Evolutionary conservation across 2,797 vertebrate species (phyloP).

Genomic region (Esox lucius): DNA sequence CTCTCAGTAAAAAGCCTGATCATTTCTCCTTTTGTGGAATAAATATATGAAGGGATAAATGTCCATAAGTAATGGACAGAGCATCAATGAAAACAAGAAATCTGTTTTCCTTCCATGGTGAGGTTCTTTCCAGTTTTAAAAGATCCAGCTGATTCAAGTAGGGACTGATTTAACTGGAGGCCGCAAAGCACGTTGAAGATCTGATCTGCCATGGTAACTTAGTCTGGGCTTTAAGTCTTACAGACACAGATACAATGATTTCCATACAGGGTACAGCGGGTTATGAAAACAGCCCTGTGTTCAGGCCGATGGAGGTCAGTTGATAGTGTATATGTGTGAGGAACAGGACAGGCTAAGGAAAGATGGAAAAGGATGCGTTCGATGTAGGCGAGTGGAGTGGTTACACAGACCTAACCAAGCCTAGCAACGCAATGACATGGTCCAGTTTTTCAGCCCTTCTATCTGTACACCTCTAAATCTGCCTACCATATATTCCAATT

Average conservation of each 20-base stretch:
- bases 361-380: not conserved
- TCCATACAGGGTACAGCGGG: slow-evolving; percentile 29
- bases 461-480: too few species aligned
- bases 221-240: slow-evolving; percentile 28
- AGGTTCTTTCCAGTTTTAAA: slow-evolving; percentile 50
- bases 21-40: slow-evolving; percentile 45
- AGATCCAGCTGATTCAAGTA: slow-evolving; percentile 60
- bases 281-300: slow-evolving; percentile 23
- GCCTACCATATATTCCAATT: too few species aligned
- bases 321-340: slow-evolving; percentile 11
- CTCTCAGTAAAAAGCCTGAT: slow-evolving; percentile 52
- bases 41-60: slow-evolving; percentile 33
- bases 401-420: too few species aligned
- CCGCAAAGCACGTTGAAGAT: slow-evolving; percentile 29
- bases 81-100: slow-evolving; percentile 22
- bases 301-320: slow-evolving; percentile 18
- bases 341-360: not conserved
- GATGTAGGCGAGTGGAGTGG: too few species aligned
- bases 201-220: slow-evolving; percentile 52
- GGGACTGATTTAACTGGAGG: slow-evolving; percentile 36
- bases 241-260: slow-evolving; percentile 31
- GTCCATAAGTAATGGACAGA: slow-evolving; percentile 34
- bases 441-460: too few species aligned
- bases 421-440: too few species aligned
- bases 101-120: slow-evolving; percentile 3